Base-by-base conservation (phyloP, 2,113 vertebrate genomes). In the Gnathonemus echidnorhynchus region DNA sequence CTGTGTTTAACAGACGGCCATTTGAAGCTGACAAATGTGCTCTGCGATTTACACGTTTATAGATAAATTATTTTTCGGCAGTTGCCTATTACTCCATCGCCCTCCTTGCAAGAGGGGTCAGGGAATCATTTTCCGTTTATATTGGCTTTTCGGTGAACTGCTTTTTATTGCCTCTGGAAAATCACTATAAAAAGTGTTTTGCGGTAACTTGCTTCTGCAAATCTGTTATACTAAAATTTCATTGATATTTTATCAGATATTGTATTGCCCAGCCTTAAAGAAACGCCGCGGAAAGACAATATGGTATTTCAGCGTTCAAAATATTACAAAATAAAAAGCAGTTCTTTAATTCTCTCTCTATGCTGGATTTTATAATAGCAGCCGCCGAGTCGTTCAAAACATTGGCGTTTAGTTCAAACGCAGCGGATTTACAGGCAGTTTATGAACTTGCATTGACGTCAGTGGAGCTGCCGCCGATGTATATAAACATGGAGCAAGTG, bases 401-500 rank as follows among this genome's bases (percentile, higher is more conserved):
- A 49, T 46, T 89, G 88, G 87, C 90, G 85, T 90, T 85, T 58
- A 77, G n/a, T 91, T 92, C 46, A 91, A 89, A 91, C 88, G 89
- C 88, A 94, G 90, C 92, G 93, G 90, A 90, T 94, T 95, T 95
- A 95, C 95, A 95, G 90, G 89, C 94, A 88, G 92, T 94, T 90
- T 94, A 89, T 94, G 95, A 89, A 92, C 92, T 93, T 66, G 89
- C 91, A 90, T 95, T 97, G 97, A 98, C 97, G 97, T 97, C 97
- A 98, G 91, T 92, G 91, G 92, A 90, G 93, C 94, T 11, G 90
- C 92, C 94, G 92, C 91, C 94, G 95, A 92, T 90, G 95, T 95
- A 97, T 97, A 97, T 96, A 97, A 96, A 91, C 92, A 49, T 91
- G 88, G 92, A 89, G 89, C 88, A 83, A 70, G 92, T 92, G 89